Evolutionary conservation across 2,797 vertebrate species (phyloP).

Genomic region (Lutjanus argentimaculatus): DNA sequence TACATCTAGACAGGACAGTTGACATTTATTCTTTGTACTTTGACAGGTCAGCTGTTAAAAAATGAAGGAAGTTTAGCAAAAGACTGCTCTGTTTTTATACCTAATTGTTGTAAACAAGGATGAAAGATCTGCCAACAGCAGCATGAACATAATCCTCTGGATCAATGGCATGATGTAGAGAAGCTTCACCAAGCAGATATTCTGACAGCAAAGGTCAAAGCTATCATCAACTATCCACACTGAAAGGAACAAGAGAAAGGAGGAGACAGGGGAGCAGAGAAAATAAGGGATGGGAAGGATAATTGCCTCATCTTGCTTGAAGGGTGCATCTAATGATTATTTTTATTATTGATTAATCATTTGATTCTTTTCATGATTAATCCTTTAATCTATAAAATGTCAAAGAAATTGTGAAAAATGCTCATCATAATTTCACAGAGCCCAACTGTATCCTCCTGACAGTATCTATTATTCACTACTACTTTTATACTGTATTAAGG

Average conservation of each 20-base stretch:
- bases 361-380: too few species aligned
- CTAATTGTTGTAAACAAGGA: constrained; percentile 34
- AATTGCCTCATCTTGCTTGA: not conserved
- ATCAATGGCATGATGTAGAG: constrained; percentile 49
- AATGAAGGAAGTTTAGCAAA: not conserved
- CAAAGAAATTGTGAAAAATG: too few species aligned
- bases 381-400: too few species aligned
- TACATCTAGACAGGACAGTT: not conserved
- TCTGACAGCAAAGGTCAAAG: constrained; percentile 64
- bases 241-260: constrained; percentile 9
- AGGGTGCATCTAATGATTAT: too few species aligned
- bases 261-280: constrained; percentile 1
- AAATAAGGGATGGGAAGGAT: not conserved
- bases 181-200: constrained; percentile 45
- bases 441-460: not conserved
- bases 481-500: not conserved
- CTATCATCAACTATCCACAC: constrained; percentile 42
- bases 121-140: constrained; percentile 37
- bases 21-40: not conserved
- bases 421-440: too few species aligned
- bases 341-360: too few species aligned
- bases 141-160: constrained; percentile 44
- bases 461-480: not conserved
- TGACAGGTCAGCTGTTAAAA: not conserved
- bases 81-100: constrained; percentile 5